Evolutionary conservation across 1,140 invertebrate genomes (phyloP).

Genomic region (Eubasilissa regina): DNA sequence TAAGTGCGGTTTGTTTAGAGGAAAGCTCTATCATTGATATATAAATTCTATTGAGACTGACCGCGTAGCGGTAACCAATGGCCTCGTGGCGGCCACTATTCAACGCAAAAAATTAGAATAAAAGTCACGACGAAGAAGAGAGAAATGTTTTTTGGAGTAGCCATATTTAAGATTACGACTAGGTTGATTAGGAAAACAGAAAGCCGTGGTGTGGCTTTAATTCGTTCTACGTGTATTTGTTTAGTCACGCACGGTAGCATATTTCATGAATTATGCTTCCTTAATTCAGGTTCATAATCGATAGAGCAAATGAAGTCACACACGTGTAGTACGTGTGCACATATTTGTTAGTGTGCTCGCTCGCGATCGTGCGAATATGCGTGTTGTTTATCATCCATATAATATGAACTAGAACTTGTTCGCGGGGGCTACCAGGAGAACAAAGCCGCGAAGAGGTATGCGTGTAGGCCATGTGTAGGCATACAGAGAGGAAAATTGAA

Average conservation of each 20-base stretch:
- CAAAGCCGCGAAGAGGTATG: constrained; percentile 35
- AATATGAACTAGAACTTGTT: constrained; percentile 14
- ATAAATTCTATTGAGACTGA: too few species aligned
- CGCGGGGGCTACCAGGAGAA: constrained; percentile 25
- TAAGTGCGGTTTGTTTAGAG: too few species aligned
- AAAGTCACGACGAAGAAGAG: too few species aligned
- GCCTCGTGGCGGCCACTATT: too few species aligned
- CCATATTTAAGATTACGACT: too few species aligned
- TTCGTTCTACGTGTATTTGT: not conserved
- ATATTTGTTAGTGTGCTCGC: not conserved
- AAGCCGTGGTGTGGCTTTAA: too few species aligned
- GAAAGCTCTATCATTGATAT: too few species aligned
- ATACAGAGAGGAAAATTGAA: constrained; percentile 51
- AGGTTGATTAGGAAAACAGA: too few species aligned
- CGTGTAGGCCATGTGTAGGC: constrained; percentile 39
- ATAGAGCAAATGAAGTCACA: constrained; percentile 20
- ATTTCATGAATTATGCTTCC: not conserved
- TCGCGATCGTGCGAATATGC: not conserved
- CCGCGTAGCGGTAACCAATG: too few species aligned
- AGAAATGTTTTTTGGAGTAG: too few species aligned
- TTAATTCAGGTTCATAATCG: not conserved
- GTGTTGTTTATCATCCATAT: constrained; percentile 32
- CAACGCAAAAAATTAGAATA: too few species aligned
- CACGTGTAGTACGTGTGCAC: not conserved
- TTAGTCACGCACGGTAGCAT: not conserved